Base-by-base conservation (phyloP, 1,140 invertebrate genomes). In the Sitophilus oryzae region DNA sequence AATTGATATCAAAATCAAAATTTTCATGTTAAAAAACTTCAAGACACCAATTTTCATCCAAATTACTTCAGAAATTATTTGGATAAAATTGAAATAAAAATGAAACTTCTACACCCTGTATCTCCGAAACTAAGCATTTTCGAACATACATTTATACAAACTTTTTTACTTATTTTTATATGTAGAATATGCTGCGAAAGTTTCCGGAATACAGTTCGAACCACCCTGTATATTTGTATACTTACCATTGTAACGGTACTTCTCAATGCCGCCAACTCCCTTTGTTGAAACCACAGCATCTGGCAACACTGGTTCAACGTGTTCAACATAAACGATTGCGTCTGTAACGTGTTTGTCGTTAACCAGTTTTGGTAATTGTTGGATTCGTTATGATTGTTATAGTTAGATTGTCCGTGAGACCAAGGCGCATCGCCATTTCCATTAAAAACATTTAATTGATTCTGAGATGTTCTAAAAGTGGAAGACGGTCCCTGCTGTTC, bases 231-330 rank as follows among this genome's bases (percentile, higher is more conserved):
- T n/a, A n/a, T n/a, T n/a, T n/a, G n/a, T n/a, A n/a, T n/a, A 42
- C 64, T 59, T 63, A 73, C 71, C 56, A 63, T 46, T 19, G 61
- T 55, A 1, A 76, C 59, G 16, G 58, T 67, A 15, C 61, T 66
- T 14, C 70, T 63, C 16, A 77, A 53, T 6, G 64, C 43, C 1
- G 65, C 62, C n/a, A 77, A 50, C 56, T 76, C 74, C 19, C 70
- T 58, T 54, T 77, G 74, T 54, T 76, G 74, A 42, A 73, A 45
- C 70, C 73, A 76, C 11, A 77, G 49, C 63, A 76, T 67, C 59
- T 76, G 73, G 58, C 73, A 76, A 60, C 76, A 76, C 44, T 76
- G 74, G 56, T 71, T 76, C 15, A 77, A 52, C 4, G 73, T 71
- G 30, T 73, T 69, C 11, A 75, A 49, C 56, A 74, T 64, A 47